These are phyloP conservation scores for Antennarius maculatus DNA, from an alignment of 2,797 vertebrate species.

Conservation along the genomic window DNA sequence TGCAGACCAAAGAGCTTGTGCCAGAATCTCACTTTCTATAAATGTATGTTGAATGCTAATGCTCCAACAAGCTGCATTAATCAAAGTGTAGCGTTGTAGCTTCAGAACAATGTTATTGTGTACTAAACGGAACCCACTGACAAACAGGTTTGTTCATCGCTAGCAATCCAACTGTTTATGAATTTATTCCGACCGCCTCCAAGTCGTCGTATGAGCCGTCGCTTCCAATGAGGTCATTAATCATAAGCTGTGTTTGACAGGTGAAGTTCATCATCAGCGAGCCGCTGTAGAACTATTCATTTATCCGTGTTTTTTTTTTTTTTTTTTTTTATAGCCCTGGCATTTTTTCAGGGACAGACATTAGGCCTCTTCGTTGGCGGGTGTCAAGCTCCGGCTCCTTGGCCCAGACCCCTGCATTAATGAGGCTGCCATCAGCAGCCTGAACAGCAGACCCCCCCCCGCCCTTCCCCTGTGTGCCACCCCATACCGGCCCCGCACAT, in stretches of 20 bases:
- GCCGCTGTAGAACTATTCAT: conserved; percentile 51
- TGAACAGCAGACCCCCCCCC: conserved; percentile 52
- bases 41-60: conserved; percentile 26
- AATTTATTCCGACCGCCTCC: conserved; percentile 18
- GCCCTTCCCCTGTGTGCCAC: conserved; percentile 52
- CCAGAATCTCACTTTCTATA: conserved; percentile 35
- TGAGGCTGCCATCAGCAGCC: conserved; percentile 75
- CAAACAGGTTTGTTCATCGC: conserved; percentile 1
- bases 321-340: conserved; percentile 59
- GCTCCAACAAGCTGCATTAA: conserved; percentile 23
- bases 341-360: conserved; percentile 72
- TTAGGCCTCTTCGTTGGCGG: conserved; percentile 66
- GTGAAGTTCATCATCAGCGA: conserved; percentile 56
- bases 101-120: neutral
- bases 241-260: conserved; percentile 60
- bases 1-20: conserved; percentile 28
- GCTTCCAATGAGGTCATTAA: conserved; percentile 58
- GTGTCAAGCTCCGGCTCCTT: conserved; percentile 67
- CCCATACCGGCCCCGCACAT: conserved; percentile 64
- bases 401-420: conserved; percentile 78
- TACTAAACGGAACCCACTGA: neutral
- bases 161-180: conserved; percentile 13
- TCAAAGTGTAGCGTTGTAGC: conserved; percentile 3
- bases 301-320: conserved; percentile 34
- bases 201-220: conserved; percentile 24